These are phyloP conservation scores for Celastrina argiolus DNA, from an alignment of 2,888 invertebrate genomes.

Conservation along the genomic window DNA sequence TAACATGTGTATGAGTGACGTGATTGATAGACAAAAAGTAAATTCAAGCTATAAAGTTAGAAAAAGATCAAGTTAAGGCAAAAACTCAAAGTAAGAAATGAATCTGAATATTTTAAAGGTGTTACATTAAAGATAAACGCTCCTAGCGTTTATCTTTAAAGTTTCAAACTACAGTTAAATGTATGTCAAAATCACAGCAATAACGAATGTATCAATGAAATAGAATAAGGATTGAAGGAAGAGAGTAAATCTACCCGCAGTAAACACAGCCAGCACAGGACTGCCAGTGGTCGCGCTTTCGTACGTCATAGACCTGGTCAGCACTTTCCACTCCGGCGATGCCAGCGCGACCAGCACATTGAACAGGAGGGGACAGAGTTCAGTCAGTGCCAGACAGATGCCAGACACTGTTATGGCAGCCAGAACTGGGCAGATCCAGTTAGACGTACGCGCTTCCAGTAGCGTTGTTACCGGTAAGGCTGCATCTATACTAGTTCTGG, in stretches of 20 bases:
- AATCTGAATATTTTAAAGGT: too few species aligned
- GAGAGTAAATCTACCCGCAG: constrained; percentile 74
- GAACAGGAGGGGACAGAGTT: constrained; percentile 78
- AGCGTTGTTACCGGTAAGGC: constrained; percentile 79
- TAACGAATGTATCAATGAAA: too few species aligned
- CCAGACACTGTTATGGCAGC: constrained; percentile 79
- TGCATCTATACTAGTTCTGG: constrained; percentile 75
- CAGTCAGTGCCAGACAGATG: constrained; percentile 79
- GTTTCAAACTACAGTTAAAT: too few species aligned
- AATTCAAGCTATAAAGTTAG: too few species aligned
- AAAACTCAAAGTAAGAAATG: too few species aligned
- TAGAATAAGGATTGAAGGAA: too few species aligned
- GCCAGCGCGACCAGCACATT: constrained; percentile 75
- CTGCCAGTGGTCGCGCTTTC: constrained; percentile 79
- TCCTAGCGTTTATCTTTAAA: too few species aligned
- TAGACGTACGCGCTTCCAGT: constrained; percentile 77
- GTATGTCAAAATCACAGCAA: too few species aligned
- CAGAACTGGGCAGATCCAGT: constrained; percentile 79
- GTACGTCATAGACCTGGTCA: constrained; percentile 79
- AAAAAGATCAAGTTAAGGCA: too few species aligned
- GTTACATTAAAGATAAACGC: too few species aligned
- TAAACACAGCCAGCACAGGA: constrained; percentile 80
- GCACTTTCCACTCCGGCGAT: constrained; percentile 80
- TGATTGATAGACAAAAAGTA: too few species aligned
- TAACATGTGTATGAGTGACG: too few species aligned